Conservation (phyloP, 1,140 invertebrate genomes). For the Cryptotermes secundus region DNA sequence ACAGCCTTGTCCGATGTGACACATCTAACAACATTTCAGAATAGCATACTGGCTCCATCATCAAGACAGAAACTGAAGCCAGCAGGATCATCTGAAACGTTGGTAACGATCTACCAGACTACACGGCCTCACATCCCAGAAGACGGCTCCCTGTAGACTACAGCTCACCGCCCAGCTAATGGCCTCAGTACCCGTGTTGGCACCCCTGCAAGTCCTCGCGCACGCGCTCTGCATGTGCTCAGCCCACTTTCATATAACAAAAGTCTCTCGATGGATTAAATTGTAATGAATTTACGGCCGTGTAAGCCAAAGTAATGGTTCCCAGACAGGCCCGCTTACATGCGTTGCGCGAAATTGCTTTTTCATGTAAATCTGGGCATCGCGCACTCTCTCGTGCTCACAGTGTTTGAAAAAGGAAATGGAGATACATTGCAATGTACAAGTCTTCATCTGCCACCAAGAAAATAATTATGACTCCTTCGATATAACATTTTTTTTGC, state of each 20-base stretch:
- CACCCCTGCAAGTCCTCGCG: not conserved
- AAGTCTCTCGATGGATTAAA: conserved; percentile 16
- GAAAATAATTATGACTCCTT: not conserved
- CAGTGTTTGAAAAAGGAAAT: not conserved
- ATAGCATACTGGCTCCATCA: no score
- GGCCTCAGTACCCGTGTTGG: not conserved
- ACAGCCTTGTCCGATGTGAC: no score
- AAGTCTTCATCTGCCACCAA: not conserved
- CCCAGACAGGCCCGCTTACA: conserved; percentile 6
- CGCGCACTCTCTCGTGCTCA: not conserved
- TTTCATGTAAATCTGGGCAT: not conserved
- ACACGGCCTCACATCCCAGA: no score
- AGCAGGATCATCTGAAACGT: no score
- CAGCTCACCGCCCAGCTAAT: no score
- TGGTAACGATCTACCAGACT: no score
- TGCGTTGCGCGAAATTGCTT: conserved; percentile 9
- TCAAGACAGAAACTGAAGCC: no score
- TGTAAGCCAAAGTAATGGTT: conserved; percentile 19
- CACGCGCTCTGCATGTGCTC: not conserved
- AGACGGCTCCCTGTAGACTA: no score
- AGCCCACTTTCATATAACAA: not conserved
- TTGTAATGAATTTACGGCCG: conserved; percentile 12
- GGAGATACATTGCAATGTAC: not conserved
- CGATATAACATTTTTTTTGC: not conserved
- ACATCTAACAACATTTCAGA: no score